Evolutionary conservation across 1,140 invertebrate species (phyloP).

Genomic region (Sarcophaga peregrina): DNA sequence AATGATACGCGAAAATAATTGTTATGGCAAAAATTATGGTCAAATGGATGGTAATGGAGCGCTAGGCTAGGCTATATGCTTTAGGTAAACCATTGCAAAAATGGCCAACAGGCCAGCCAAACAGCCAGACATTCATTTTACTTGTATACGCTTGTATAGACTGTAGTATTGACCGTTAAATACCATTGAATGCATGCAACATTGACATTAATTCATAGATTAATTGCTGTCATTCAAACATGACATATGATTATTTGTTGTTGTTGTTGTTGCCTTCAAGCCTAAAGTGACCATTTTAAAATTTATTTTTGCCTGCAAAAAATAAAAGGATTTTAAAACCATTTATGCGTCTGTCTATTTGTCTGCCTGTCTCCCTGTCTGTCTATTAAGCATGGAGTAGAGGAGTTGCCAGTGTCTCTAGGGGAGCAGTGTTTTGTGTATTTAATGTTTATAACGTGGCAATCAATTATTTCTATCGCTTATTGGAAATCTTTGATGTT

Average conservation of each 20-base stretch:
- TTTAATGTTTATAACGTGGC: conserved; percentile 1
- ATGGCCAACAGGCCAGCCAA: no score
- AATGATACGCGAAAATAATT: conserved; percentile 27
- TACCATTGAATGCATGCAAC: conserved; percentile 26
- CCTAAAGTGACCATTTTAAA: neutral
- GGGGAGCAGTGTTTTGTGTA: neutral
- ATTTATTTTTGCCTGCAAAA: no score
- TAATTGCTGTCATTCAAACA: conserved; percentile 22
- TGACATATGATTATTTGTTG: conserved; percentile 24
- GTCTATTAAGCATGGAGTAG: neutral
- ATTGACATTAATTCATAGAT: conserved; percentile 27
- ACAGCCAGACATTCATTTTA: no score
- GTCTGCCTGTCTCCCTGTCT: neutral
- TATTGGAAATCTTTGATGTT: conserved; percentile 27
- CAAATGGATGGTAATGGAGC: neutral
- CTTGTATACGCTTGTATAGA: neutral
- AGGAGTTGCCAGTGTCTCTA: neutral
- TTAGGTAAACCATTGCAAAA: neutral
- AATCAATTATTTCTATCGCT: conserved; percentile 24
- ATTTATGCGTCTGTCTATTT: neutral
- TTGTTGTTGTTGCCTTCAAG: neutral
- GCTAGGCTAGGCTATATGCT: neutral
- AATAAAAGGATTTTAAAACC: conserved; percentile 1
- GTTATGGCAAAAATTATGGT: conserved; percentile 18
- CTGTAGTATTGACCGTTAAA: conserved; percentile 11